Evolutionary conservation across 2,888 invertebrate genomes (phyloP), one percentile per base, ranked within the genome.

Genomic region (Metacarcinus magister): DNA sequence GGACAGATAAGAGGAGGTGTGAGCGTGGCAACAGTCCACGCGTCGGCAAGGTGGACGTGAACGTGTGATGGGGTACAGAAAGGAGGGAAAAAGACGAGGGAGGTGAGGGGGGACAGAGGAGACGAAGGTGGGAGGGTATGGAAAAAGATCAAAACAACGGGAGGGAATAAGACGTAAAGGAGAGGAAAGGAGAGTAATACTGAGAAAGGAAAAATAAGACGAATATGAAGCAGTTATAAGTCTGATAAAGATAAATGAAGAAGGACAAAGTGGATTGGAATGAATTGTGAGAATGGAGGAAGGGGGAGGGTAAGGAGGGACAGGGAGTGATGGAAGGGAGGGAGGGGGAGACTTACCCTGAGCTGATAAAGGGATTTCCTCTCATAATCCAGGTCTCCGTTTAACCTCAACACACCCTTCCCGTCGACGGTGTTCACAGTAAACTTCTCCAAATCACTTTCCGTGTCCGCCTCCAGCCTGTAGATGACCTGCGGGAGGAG

Each of bases 281-380:
- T 54, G 54, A 44, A 23, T 16, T 54, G 54, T 16, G 54, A 54
- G 87, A 39, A 16, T 39, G 10, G 39, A 90, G 90, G n/a, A 7
- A 67, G n/a, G n/a, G 67, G n/a, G 67, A n/a, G 67, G 2, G n/a
- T 3, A n/a, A n/a, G n/a, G 67, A n/a, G 19, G n/a, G 67, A 4
- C n/a, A 19, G 67, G n/a, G 67, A 54, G 54, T 13, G 54, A 54
- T 8, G 16, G 54, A 19, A n/a, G n/a, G 23, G 67, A 23, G 23
- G 67, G 67, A 67, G 7, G 3, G 23, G 67, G 43, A 19, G 5
- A 92, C 96, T 75, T 82, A 97, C 97, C 96, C 96, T 96, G 93
- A 99, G 98, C 97, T 99, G 99, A 97, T 99, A 99, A 39, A 99
- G 98, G 92, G 98, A 98, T 97, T 99, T 99, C 94, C 98, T 98